These are phyloP conservation scores for Telmatherina bonti DNA, from an alignment of 2,797 vertebrate species.

Conservation along the genomic window DNA sequence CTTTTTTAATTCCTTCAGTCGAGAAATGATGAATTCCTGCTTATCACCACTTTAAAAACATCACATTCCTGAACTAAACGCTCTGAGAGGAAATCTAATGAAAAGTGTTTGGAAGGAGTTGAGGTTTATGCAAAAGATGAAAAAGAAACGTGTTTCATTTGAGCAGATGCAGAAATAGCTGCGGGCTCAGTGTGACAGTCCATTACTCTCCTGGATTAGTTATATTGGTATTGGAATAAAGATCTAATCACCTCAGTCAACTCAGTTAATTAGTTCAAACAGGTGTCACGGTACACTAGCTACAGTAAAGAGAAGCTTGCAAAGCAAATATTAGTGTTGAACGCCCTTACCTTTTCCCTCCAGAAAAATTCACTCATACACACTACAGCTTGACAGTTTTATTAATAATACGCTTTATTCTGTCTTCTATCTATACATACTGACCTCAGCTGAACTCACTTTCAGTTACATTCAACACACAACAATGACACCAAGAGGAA, in stretches of 20 bases:
- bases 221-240: conserved; percentile 52
- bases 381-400: conserved; percentile 3
- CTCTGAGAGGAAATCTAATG: not conserved
- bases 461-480: not conserved
- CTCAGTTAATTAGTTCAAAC: conserved; percentile 63
- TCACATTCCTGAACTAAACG: not conserved
- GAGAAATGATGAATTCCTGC: too few species aligned
- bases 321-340: conserved; percentile 43
- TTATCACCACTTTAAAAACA: not conserved
- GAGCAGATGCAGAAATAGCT: conserved; percentile 25
- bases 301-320: conserved; percentile 33
- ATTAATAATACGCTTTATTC: not conserved
- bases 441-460: not conserved
- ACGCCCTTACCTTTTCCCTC: not conserved
- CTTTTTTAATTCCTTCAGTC: too few species aligned
- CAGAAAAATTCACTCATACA: conserved; percentile 12
- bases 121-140: not conserved
- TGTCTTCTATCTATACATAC: not conserved
- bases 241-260: conserved; percentile 44
- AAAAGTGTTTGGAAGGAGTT: not conserved
- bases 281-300: conserved; percentile 38
- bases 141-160: not conserved
- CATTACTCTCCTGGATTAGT: conserved; percentile 49
- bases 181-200: conserved; percentile 47
- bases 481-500: not conserved